These are phyloP conservation scores for Epizoanthus rinbou DNA, from an alignment of 92 coral and sea anemone genomes.

Conservation along the genomic window DNA sequence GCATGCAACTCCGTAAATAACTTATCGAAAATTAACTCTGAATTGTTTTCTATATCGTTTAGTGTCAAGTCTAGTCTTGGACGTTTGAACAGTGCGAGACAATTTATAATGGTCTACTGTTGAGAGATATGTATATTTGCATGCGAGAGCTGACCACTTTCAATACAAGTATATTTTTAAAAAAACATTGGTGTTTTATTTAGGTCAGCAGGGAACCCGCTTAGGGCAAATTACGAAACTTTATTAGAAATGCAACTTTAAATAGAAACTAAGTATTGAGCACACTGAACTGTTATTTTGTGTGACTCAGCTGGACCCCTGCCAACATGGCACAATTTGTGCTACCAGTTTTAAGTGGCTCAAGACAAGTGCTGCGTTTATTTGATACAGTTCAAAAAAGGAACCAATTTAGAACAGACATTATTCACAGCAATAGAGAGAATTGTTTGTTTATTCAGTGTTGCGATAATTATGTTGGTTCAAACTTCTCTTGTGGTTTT, in stretches of 20 bases:
- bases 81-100: constrained; percentile 1
- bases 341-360: not conserved
- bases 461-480: not conserved
- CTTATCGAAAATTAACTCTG: not conserved
- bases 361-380: not conserved
- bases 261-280: not conserved
- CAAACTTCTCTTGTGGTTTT: not conserved
- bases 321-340: not conserved
- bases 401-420: too few species aligned
- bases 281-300: not conserved
- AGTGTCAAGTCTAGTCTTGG: not conserved
- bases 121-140: too few species aligned
- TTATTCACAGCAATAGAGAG: too few species aligned
- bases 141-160: not conserved
- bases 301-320: not conserved
- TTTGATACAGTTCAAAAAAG: not conserved
- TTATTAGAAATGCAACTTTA: not conserved
- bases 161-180: not conserved
- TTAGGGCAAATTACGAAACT: not conserved
- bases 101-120: too few species aligned
- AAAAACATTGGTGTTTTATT: not conserved
- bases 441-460: not conserved
- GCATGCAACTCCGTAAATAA: constrained; percentile 22
- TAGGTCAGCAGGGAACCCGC: constrained; percentile 1
- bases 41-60: not conserved